Evolutionary conservation across 2,888 invertebrate species (phyloP).

Genomic region (Hemistola chrysoprasaria): DNA sequence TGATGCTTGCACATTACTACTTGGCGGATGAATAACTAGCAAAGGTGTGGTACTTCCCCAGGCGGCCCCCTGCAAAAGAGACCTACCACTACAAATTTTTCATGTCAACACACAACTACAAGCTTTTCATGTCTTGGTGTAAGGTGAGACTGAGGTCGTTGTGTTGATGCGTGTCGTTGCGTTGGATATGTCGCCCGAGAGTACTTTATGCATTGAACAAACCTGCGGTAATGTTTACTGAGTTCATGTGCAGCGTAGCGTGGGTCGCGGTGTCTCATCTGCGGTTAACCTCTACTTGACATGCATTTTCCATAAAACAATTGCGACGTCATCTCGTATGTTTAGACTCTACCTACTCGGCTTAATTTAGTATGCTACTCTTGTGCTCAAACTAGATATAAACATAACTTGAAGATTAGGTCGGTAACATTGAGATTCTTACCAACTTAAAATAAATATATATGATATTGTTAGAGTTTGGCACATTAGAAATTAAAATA

Average conservation of each 20-base stretch:
- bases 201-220: slow-evolving; percentile 48
- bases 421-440: no score
- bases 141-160: slow-evolving; percentile 39
- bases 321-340: slow-evolving; percentile 12
- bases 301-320: slow-evolving; percentile 17
- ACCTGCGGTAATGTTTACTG: slow-evolving; percentile 37
- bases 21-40: no score
- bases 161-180: slow-evolving; percentile 54
- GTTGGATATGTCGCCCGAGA: slow-evolving; percentile 40
- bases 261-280: slow-evolving; percentile 35
- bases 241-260: slow-evolving; percentile 29
- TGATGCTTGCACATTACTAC: no score
- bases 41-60: no score
- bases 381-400: no score
- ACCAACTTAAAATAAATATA: no score
- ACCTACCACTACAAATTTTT: no score
- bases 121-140: slow-evolving; percentile 47
- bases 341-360: slow-evolving; percentile 3
- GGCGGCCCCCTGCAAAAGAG: no score
- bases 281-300: slow-evolving; percentile 31
- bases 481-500: no score
- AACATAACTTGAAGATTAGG: no score
- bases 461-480: no score
- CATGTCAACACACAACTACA: no score
- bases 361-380: slow-evolving; percentile 1